Evolutionary conservation across 2,797 vertebrate genomes (phyloP).

Genomic region (Discoglossus pictus): DNA sequence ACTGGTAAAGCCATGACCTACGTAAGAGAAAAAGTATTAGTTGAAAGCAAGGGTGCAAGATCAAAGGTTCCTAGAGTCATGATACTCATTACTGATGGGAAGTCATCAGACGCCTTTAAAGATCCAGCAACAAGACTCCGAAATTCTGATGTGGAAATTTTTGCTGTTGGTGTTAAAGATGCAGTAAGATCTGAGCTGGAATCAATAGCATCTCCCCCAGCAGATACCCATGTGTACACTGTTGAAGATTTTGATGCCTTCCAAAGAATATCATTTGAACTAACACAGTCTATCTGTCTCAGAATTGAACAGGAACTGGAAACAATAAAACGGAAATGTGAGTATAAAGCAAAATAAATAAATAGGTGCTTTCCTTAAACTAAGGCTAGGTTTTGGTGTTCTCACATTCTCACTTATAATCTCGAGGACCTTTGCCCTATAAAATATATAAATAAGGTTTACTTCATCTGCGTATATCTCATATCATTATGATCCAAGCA

Average conservation of each 20-base stretch:
- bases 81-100: slow-evolving; percentile 97
- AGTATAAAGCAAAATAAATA: slow-evolving; percentile 59
- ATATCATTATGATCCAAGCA: no score
- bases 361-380: no score
- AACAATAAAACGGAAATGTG: slow-evolving; percentile 85
- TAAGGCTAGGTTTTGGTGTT: no score
- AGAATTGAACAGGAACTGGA: slow-evolving; percentile 91
- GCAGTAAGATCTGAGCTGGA: slow-evolving; percentile 90
- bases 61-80: slow-evolving; percentile 86
- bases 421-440: no score
- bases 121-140: slow-evolving; percentile 85
- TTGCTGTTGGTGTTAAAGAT: slow-evolving; percentile 96
- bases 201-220: slow-evolving; percentile 88
- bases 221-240: slow-evolving; percentile 91
- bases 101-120: slow-evolving; percentile 93
- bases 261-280: slow-evolving; percentile 92
- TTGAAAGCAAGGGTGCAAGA: slow-evolving; percentile 81
- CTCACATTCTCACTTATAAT: no score
- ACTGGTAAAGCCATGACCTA: slow-evolving; percentile 96
- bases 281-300: slow-evolving; percentile 93
- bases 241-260: slow-evolving; percentile 98
- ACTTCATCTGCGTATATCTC: no score
- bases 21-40: slow-evolving; percentile 88
- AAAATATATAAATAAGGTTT: no score
- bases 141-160: slow-evolving; percentile 90